Evolutionary conservation across 2,888 invertebrate species (phyloP), one percentile per base, ranked within the genome.

Genomic region (Myopa testacea): DNA sequence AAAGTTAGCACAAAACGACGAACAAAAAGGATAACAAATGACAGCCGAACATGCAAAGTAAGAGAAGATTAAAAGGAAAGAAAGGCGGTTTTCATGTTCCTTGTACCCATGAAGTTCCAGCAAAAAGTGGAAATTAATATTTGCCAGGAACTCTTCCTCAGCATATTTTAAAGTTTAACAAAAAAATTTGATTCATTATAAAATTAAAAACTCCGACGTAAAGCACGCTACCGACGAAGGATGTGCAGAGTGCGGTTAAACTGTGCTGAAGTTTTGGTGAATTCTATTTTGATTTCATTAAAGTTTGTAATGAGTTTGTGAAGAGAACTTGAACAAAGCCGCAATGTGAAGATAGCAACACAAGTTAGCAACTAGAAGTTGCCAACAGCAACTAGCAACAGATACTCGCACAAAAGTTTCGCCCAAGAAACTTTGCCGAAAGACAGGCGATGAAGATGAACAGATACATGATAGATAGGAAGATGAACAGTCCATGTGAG

Each of bases 261-360:
- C 14, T 14, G 4, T 38, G 12, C 37, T 34, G 3, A 45, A 45
- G 45, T 45, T 65, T 34, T 12, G 12, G 34, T 4, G 65, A 38
- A 65, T 65, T 65, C 8, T 65, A 65, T 65, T 65, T 38, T 65
- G 65, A 10, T 65, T 65, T 38, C 65, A 65, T 65, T 65, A 65
- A 65, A 65, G 10, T 65, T 65, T 65, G 26, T 65, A 65, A 65
- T 65, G 65, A 65, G 65, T 65, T 65, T 34, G 14, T 55, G 55
- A 55, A 4, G 16, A 55, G n/a, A 55, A 55, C 55, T 12, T 4
- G 5, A 55, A 55, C 14, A n/a, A 12, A 55, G 26, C 26, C 26
- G 26, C 26, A 55, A 55, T 6, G 16, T 4, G 55, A 55, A 55
- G 55, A 55, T 8, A 55, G n/a, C 55, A 8, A 16, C n/a, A n/a